These are phyloP conservation scores for Andrena praecox DNA, from an alignment of 2,888 invertebrate species.

Conservation along the genomic window DNA sequence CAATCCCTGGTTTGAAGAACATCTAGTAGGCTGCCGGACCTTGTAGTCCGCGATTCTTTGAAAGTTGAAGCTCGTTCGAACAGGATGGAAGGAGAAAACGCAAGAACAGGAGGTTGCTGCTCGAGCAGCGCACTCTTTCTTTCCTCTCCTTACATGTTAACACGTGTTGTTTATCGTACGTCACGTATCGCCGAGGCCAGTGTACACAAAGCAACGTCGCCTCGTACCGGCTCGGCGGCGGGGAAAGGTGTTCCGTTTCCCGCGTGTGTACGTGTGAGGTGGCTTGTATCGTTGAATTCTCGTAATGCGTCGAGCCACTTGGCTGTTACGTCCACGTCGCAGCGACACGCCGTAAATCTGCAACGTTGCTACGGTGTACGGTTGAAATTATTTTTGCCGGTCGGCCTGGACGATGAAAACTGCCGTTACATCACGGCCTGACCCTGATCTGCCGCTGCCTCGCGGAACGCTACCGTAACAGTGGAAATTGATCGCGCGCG, in stretches of 20 bases:
- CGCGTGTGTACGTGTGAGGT: constrained; percentile 15
- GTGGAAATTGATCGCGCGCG: background rate
- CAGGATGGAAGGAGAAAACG: constrained; percentile 8
- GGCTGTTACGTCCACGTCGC: constrained; percentile 30
- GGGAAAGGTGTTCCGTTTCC: constrained; percentile 50
- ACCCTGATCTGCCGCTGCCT: constrained; percentile 34
- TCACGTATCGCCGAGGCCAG: constrained; percentile 71
- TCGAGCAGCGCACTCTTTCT: constrained; percentile 40
- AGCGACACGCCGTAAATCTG: constrained; percentile 63
- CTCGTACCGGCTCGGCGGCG: constrained; percentile 19
- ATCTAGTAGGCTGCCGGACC: too few species aligned
- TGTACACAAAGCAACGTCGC: constrained; percentile 62
- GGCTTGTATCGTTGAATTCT: constrained; percentile 58
- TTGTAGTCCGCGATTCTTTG: background rate
- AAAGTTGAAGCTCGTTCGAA: background rate
- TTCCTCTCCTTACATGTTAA: constrained; percentile 65
- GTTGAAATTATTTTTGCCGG: constrained; percentile 63
- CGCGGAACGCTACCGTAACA: background rate
- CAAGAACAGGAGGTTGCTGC: constrained; percentile 12
- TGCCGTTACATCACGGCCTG: constrained; percentile 45
- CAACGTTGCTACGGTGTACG: constrained; percentile 59
- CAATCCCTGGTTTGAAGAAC: too few species aligned
- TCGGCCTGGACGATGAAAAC: constrained; percentile 32
- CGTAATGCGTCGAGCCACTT: constrained; percentile 52
- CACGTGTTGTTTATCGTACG: constrained; percentile 77